Percentiles rank a stretch among this genome's conserved stretches.
Evolutionary conservation across 2,113 vertebrate genomes (phyloP).

Genomic region (Alethe diademata): DNA sequence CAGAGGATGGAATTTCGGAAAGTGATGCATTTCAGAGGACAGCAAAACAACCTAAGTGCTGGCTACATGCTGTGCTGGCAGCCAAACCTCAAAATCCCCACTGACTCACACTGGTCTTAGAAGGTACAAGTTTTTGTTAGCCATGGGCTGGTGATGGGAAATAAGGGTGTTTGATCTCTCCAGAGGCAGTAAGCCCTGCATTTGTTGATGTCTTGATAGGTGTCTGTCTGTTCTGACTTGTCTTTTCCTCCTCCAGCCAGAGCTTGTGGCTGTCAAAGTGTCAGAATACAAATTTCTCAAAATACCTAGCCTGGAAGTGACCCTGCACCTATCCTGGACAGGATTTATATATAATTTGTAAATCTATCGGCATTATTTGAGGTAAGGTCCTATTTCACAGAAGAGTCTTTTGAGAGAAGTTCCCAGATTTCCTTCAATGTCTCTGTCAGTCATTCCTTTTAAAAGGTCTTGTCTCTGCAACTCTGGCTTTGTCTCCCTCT

Average conservation of each 20-base stretch:
- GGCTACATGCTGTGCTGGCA: rapidly evolving
- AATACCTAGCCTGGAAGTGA: not conserved
- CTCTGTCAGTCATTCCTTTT: not conserved
- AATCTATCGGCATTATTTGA: not conserved
- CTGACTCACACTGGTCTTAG: not conserved
- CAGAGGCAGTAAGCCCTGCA: not conserved
- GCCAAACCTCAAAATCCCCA: not conserved
- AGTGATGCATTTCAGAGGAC: not conserved
- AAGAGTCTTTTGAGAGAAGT: not conserved
- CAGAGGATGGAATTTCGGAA: not conserved
- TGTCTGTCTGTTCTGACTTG: not conserved
- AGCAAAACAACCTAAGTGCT: not conserved
- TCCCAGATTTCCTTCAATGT: not conserved
- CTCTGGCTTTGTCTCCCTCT: not conserved
- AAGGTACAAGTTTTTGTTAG: not conserved
- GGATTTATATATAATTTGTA: not conserved
- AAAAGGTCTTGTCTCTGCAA: not conserved
- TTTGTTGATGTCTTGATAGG: not conserved
- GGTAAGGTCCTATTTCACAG: not conserved
- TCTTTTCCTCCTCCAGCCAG: not conserved
- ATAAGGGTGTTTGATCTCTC: not conserved
- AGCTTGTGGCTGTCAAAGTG: rapidly evolving
- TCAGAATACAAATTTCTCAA: not conserved
- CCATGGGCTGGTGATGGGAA: not conserved
- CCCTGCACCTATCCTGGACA: not conserved